A percentile compares a stretch with the other conserved stretches of the same genome.
These are phyloP conservation scores for Zaprionus africanus DNA, from an alignment of 1,140 invertebrate genomes.

Conservation along the genomic window DNA sequence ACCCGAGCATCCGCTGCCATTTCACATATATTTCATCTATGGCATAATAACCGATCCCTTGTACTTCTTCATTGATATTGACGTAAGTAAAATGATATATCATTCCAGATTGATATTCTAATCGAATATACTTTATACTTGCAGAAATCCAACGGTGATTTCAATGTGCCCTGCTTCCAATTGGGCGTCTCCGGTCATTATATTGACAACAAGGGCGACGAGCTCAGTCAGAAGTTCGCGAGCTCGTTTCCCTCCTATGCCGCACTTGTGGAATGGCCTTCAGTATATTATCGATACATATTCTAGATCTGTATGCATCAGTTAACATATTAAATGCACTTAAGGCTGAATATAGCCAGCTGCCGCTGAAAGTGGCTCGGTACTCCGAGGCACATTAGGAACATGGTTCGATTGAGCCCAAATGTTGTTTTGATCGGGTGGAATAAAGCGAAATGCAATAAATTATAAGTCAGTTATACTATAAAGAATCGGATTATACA, in stretches of 20 bases:
- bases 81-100: slow-evolving; percentile 3
- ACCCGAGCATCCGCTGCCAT: slow-evolving; percentile 8
- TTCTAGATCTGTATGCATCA: slow-evolving; percentile 28
- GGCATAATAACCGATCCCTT: slow-evolving; percentile 6
- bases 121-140: not conserved
- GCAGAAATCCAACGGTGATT: slow-evolving; percentile 83
- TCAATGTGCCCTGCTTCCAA: slow-evolving; percentile 51
- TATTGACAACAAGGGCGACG: slow-evolving; percentile 44
- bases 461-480: not conserved
- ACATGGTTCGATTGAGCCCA: not conserved
- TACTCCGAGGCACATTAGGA: not conserved
- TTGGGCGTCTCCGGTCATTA: slow-evolving; percentile 45
- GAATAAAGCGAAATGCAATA: slow-evolving; percentile 1
- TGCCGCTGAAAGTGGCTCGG: not conserved
- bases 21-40: slow-evolving; percentile 30
- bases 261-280: slow-evolving; percentile 45
- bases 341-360: not conserved
- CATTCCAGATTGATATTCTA: not conserved
- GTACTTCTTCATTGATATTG: slow-evolving; percentile 18
- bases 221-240: slow-evolving; percentile 33
- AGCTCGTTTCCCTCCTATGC: slow-evolving; percentile 48
- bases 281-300: slow-evolving; percentile 46
- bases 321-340: slow-evolving; percentile 1
- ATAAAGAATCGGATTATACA: not conserved
- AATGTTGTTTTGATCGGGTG: slow-evolving; percentile 9